Conservation (phyloP, 2,888 invertebrate species). For the Netelia virgata region DNA sequence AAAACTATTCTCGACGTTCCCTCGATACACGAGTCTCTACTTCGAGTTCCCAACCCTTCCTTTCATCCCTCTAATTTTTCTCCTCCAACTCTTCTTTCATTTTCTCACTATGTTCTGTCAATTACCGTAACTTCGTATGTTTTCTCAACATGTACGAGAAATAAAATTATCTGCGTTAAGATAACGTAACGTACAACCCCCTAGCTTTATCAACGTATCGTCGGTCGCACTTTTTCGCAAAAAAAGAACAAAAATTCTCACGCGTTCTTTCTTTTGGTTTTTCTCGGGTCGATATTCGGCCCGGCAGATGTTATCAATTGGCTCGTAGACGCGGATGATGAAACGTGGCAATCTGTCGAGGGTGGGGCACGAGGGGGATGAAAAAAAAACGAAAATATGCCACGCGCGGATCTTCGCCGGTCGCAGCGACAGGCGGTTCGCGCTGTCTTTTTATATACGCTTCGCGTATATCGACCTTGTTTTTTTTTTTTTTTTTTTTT, state of each 20-base stretch:
- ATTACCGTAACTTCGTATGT: no score
- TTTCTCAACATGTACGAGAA: no score
- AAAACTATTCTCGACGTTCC: not conserved
- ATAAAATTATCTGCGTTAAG: no score
- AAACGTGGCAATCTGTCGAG: not conserved
- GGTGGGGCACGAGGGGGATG: not conserved
- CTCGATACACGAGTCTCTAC: not conserved
- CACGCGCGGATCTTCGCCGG: not conserved
- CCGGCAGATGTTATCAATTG: not conserved
- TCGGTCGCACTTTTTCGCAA: not conserved
- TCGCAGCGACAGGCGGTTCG: not conserved
- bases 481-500: slow-evolving; percentile 10
- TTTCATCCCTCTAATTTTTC: no score
- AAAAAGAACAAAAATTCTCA: not conserved
- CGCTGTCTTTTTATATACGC: not conserved
- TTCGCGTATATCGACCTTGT: not conserved
- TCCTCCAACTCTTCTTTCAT: no score
- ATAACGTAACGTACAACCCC: no score
- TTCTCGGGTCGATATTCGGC: not conserved
- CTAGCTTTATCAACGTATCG: not conserved
- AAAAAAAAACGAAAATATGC: slow-evolving; percentile 12
- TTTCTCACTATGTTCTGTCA: no score
- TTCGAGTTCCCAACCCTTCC: no score
- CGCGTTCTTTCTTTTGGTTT: not conserved
- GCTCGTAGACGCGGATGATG: not conserved